Evolutionary conservation across 2,797 vertebrate genomes (phyloP), one percentile per base, ranked within the genome.

Genomic region (Carcharodon carcharias): DNA sequence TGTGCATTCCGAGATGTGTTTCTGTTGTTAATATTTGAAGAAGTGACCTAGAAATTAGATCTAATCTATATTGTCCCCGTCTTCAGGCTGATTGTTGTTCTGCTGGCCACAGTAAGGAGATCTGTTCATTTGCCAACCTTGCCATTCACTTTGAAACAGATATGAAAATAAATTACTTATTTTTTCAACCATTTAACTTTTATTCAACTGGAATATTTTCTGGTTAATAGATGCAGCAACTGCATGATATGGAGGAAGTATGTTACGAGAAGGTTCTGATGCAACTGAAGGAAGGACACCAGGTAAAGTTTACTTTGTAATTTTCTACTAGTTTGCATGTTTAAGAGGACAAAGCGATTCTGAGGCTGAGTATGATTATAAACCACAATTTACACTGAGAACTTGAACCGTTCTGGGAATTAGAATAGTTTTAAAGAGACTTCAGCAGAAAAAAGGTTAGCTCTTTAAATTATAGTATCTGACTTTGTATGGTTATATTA

Each of bases 241-340:
- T 99, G 82, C 99, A 98, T 97, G 99, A 99, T 97, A 99, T 98
- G 98, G 99, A 99, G 96, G 99, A 99, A 97, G 98, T 99, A 63
- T 99, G 99, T 96, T 99, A 99, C 93, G 98, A 99, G 97, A 99
- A 98, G 96, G 99, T 99, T 89, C 97, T 99, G 97, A 98, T 98
- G 96, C 99, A 99, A 98, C 98, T 99, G 96, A 99, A 98, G 98
- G 98, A 98, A 96, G 99, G 99, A 96, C 98, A 99, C 97, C 99
- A 99, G 99, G 99, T 99, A 98, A 61, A 63, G 31, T 61, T 61
- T 45, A 45, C 23, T 40, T 93, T 26, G 8, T 26, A 65, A 67
- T 45, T 65, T 63, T 45, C 1, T 58, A 61, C 21, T 8, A 23
- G 91, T 93, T 65, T 93, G 5, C 61, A 11, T 93, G 0, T 26